Conservation (phyloP, 2,113 vertebrate species). For the Calonectris borealis region DNA sequence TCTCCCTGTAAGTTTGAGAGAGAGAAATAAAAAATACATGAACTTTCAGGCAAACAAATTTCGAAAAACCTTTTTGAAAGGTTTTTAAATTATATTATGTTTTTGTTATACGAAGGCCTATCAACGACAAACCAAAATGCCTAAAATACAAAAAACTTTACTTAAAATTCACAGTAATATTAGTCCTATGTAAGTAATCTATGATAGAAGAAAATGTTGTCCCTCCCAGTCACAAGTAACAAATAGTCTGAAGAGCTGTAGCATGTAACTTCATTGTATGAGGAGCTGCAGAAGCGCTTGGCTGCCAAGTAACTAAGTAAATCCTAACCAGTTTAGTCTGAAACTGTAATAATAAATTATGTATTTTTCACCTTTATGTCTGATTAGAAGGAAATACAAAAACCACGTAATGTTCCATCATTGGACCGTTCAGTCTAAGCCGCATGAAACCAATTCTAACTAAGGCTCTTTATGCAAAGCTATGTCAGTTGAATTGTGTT, state of each 20-base stretch:
- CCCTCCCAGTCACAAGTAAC: accelerated
- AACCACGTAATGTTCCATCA: accelerated
- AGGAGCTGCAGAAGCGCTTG: neutral
- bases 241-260: neutral
- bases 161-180: neutral
- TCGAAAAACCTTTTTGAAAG: neutral
- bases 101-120: neutral
- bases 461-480: neutral
- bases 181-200: neutral
- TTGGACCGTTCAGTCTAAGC: neutral
- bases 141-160: neutral
- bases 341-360: neutral
- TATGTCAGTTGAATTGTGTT: accelerated
- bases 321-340: neutral
- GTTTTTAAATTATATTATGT: neutral
- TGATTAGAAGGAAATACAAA: neutral
- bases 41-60: neutral
- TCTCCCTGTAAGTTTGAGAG: neutral
- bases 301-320: neutral
- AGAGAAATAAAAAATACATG: neutral
- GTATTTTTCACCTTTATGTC: neutral
- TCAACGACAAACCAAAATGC: neutral
- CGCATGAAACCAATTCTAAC: neutral
- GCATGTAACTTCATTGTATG: too few relatives aligned
- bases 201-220: neutral